Conservation (phyloP, 2,113 vertebrate species). For the Sterrhoptilus dennistouni region DNA sequence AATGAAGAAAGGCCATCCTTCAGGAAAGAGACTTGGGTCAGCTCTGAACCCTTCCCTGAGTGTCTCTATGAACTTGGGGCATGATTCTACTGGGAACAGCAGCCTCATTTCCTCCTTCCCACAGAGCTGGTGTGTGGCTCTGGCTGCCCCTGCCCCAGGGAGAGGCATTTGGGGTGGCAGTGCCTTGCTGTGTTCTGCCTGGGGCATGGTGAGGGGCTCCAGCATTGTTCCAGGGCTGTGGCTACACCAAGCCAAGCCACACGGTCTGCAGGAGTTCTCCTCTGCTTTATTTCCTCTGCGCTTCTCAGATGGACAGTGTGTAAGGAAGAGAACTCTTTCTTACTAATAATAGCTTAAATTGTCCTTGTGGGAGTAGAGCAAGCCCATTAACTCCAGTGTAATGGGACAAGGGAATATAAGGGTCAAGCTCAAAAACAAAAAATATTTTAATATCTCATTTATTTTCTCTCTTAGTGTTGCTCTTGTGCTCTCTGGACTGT, state of each 20-base stretch:
- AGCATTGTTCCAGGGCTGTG: fast-evolving
- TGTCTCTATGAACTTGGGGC: neutral
- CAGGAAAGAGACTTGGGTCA: neutral
- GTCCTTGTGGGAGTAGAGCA: neutral
- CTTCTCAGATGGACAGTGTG: neutral
- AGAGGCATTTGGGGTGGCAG: fast-evolving
- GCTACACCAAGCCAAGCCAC: fast-evolving
- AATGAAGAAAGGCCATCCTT: neutral
- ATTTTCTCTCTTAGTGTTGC: neutral
- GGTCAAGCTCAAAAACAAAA: neutral
- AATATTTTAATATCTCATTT: neutral
- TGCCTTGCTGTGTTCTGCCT: fast-evolving
- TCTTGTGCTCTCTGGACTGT: neutral
- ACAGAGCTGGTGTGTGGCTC: fast-evolving
- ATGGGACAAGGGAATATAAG: neutral
- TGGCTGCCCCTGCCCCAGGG: fast-evolving
- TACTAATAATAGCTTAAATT: neutral
- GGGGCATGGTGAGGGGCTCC: fast-evolving
- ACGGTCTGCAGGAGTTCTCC: fast-evolving
- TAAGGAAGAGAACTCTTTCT: neutral
- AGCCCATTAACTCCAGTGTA: neutral
- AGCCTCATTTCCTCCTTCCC: neutral
- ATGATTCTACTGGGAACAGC: fast-evolving
- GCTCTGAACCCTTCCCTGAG: neutral
- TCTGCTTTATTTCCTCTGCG: neutral